Evolutionary conservation across 2,888 invertebrate genomes (phyloP).

Genomic region (Matsumyia berberina): DNA sequence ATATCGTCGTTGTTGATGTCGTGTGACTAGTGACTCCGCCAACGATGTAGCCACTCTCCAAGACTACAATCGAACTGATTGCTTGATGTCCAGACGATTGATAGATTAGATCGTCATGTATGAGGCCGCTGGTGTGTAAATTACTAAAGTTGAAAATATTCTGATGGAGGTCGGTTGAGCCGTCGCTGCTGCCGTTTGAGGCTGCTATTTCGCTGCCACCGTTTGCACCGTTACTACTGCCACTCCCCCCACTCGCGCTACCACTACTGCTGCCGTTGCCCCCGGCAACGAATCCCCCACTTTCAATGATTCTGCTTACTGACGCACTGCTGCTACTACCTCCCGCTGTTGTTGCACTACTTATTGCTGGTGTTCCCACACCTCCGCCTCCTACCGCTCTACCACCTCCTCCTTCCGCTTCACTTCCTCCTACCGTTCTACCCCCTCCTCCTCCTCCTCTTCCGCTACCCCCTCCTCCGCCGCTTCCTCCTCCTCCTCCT

Average conservation of each 20-base stretch:
- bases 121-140: slow-evolving; percentile 26
- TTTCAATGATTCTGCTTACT: slow-evolving; percentile 1
- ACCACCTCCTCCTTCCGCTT: slow-evolving; percentile 58
- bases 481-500: slow-evolving; percentile 35
- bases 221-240: slow-evolving; percentile 17
- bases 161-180: slow-evolving; percentile 60
- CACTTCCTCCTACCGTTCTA: no score
- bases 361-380: no score
- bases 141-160: slow-evolving; percentile 79
- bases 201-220: slow-evolving; percentile 78
- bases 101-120: slow-evolving; percentile 15
- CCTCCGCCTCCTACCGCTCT: not conserved
- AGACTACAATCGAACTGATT: slow-evolving; percentile 54
- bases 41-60: slow-evolving; percentile 45
- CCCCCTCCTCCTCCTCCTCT: slow-evolving; percentile 33
- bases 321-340: no score
- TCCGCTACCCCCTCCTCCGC: slow-evolving; percentile 42
- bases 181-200: slow-evolving; percentile 79
- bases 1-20: slow-evolving; percentile 77
- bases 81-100: slow-evolving; percentile 22
- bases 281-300: slow-evolving; percentile 56
- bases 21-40: slow-evolving; percentile 46
- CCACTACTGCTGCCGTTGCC: slow-evolving; percentile 28
- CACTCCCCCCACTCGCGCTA: slow-evolving; percentile 50
- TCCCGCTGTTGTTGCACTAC: no score